Evolutionary conservation across 2,797 vertebrate species (phyloP).

Genomic region (Catamblyrhynchus diadema): DNA sequence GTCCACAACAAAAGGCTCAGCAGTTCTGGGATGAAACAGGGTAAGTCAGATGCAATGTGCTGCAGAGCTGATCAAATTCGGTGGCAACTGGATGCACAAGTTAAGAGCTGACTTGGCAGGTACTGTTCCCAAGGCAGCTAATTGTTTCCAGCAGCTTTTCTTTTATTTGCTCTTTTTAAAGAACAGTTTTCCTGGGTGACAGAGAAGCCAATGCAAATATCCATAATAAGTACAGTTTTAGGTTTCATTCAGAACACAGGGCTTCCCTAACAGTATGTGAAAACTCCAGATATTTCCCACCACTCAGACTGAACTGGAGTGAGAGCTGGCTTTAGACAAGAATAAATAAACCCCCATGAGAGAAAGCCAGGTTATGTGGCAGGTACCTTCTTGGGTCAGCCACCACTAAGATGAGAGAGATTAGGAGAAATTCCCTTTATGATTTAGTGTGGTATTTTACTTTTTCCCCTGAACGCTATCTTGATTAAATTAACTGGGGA

Average conservation of each 20-base stretch:
- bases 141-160: neutral
- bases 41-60: conserved; percentile 20
- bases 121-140: neutral
- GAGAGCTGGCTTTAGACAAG: neutral
- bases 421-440: conserved; percentile 64
- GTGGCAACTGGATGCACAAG: neutral
- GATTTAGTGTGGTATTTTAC: conserved; percentile 10
- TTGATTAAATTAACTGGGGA: conserved; percentile 58
- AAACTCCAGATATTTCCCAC: conserved; percentile 7
- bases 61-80: neutral
- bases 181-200: conserved; percentile 44
- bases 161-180: neutral
- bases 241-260: neutral
- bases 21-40: neutral
- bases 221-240: conserved; percentile 1
- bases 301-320: neutral
- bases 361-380: neutral
- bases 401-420: conserved; percentile 31
- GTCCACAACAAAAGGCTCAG: conserved; percentile 1
- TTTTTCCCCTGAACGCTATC: conserved; percentile 26
- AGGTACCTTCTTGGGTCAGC: neutral
- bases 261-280: neutral
- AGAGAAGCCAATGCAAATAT: conserved; percentile 39
- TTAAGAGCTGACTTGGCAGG: conserved; percentile 35
- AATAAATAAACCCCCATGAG: neutral